These are phyloP conservation scores for Tragopan temminckii DNA, from an alignment of 2,797 vertebrate species.

Conservation along the genomic window DNA sequence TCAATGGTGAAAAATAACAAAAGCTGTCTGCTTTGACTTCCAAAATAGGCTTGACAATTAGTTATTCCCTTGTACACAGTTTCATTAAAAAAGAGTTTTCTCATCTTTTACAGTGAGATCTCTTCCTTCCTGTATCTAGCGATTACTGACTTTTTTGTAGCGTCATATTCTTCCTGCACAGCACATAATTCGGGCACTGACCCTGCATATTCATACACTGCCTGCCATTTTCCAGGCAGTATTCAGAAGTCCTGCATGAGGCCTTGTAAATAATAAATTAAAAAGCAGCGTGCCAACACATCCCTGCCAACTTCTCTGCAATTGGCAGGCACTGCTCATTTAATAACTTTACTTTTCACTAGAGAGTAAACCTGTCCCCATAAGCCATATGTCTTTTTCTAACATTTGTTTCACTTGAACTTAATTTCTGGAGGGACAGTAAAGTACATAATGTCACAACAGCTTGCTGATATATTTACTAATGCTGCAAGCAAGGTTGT, in stretches of 20 bases:
- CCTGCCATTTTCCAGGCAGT: not conserved
- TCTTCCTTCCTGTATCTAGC: not conserved
- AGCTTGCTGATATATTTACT: conserved; percentile 41
- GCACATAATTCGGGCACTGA: not conserved
- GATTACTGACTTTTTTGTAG: not conserved
- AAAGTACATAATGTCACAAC: conserved; percentile 23
- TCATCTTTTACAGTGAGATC: not conserved
- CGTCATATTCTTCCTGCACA: not conserved
- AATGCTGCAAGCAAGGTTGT: conserved; percentile 58
- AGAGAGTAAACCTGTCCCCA: conserved; percentile 57
- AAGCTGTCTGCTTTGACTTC: not conserved
- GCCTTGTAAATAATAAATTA: conserved; percentile 45
- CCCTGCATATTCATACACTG: not conserved
- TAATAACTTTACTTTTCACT: conserved; percentile 60
- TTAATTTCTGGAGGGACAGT: conserved; percentile 52
- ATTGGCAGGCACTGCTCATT: conserved; percentile 47
- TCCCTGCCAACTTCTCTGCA: conserved; percentile 23
- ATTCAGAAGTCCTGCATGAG: not conserved
- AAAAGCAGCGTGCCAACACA: conserved; percentile 19
- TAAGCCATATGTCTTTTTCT: conserved; percentile 61
- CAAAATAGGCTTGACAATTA: not conserved
- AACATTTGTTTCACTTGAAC: conserved; percentile 55
- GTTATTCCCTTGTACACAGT: not conserved
- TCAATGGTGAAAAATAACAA: not conserved
- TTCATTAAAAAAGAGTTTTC: not conserved